Evolutionary conservation across 2,888 invertebrate genomes (phyloP).

Genomic region (Heterodera filipjevi): DNA sequence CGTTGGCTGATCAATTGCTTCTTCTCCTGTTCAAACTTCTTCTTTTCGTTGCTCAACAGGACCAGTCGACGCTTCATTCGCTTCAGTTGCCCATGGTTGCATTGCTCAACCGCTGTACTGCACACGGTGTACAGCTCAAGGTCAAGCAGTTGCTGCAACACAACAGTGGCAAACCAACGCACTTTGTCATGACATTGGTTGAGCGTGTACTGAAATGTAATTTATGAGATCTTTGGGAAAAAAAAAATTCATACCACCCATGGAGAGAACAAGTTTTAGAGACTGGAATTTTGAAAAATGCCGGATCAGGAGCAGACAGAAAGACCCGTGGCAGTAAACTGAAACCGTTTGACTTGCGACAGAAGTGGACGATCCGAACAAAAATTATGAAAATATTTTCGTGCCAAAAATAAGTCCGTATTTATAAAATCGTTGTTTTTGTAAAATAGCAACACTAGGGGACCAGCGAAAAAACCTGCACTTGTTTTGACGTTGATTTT

Average conservation of each 20-base stretch:
- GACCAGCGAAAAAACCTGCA: too few species aligned
- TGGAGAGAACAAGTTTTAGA: neutral
- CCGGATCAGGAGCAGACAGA: too few species aligned
- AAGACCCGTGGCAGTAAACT: too few species aligned
- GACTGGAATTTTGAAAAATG: too few species aligned
- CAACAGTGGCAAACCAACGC: conserved; percentile 1
- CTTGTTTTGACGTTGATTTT: neutral
- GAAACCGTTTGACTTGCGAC: too few species aligned
- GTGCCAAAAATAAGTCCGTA: too few species aligned
- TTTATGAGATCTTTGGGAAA: too few species aligned
- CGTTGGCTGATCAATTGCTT: neutral
- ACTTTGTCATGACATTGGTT: neutral
- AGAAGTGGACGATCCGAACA: too few species aligned
- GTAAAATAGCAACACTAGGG: too few species aligned
- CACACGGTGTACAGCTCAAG: neutral
- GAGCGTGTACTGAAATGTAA: neutral
- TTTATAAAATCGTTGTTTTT: too few species aligned
- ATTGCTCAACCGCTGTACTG: neutral
- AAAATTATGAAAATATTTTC: too few species aligned
- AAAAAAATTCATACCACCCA: too few species aligned
- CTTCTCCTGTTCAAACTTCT: neutral
- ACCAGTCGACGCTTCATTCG: neutral
- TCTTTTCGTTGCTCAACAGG: neutral
- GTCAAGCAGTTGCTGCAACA: conserved; percentile 4
- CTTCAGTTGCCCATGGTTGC: neutral